These are phyloP conservation scores for Nyleta sp. DNA, from an alignment of 2,888 invertebrate species.

Conservation along the genomic window DNA sequence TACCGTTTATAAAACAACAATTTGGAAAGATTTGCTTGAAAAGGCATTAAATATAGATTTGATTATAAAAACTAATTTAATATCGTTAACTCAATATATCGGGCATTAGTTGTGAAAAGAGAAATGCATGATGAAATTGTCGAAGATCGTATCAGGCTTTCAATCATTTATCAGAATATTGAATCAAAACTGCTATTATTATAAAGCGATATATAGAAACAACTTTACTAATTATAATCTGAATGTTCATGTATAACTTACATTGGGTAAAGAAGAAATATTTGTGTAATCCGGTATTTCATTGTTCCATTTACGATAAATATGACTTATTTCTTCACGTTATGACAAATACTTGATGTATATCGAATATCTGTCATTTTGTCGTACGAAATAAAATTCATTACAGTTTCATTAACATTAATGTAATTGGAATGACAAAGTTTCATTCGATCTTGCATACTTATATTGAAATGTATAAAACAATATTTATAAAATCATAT, in stretches of 20 bases:
- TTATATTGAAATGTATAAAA: no score
- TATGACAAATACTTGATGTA: no score
- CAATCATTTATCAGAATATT: constrained; percentile 24
- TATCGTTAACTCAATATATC: background rate
- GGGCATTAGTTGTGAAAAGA: constrained; percentile 4
- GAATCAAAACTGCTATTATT: constrained; percentile 12
- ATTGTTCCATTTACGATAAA: no score
- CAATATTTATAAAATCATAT: no score
- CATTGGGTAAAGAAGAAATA: no score
- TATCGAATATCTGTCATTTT: no score
- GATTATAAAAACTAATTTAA: background rate
- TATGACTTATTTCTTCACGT: no score
- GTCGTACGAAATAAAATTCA: no score
- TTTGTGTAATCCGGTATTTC: no score
- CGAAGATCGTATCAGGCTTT: constrained; percentile 25
- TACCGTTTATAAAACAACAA: background rate
- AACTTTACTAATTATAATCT: constrained; percentile 20
- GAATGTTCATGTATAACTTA: background rate
- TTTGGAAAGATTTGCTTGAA: background rate
- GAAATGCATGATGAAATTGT: constrained; percentile 14
- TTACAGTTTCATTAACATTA: no score
- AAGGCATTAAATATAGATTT: background rate
- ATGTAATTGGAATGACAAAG: no score
- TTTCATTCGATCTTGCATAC: no score
- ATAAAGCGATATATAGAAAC: constrained; percentile 5